Evolutionary conservation across 2,113 vertebrate species (phyloP).

Genomic region (Cariama cristata): DNA sequence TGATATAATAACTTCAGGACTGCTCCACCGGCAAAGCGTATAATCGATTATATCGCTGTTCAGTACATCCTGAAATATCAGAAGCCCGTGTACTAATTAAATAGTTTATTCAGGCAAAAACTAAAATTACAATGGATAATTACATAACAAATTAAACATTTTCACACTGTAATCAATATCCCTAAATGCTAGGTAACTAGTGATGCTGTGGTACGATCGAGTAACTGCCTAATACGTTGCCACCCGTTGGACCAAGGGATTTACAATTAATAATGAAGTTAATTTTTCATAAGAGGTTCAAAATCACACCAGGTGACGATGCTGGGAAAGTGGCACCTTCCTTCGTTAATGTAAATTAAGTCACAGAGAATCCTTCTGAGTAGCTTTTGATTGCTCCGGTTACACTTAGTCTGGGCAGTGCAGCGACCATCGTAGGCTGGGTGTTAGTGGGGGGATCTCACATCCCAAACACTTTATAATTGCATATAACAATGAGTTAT

Average conservation of each 20-base stretch:
- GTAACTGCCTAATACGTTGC: background rate
- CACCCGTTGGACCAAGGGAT: background rate
- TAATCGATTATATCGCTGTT: background rate
- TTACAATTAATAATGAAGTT: background rate
- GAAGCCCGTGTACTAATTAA: background rate
- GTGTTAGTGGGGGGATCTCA: background rate
- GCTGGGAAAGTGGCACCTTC: background rate
- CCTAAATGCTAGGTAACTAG: background rate
- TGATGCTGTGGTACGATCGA: background rate
- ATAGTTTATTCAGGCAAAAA: background rate
- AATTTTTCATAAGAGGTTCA: background rate
- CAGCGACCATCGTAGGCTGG: background rate
- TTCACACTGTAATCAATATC: background rate
- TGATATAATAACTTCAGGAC: background rate
- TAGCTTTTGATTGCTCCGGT: background rate
- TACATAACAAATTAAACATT: background rate
- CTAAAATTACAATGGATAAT: background rate
- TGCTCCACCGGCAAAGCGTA: background rate
- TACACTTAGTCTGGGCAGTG: background rate
- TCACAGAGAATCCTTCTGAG: background rate
- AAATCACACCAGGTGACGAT: background rate
- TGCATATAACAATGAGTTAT: background rate
- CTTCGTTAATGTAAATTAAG: background rate
- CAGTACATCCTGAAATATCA: slow-evolving; percentile 6
- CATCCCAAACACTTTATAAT: background rate